Evolutionary conservation across 2,113 vertebrate species (phyloP).

Genomic region (Seriola rivoliana): DNA sequence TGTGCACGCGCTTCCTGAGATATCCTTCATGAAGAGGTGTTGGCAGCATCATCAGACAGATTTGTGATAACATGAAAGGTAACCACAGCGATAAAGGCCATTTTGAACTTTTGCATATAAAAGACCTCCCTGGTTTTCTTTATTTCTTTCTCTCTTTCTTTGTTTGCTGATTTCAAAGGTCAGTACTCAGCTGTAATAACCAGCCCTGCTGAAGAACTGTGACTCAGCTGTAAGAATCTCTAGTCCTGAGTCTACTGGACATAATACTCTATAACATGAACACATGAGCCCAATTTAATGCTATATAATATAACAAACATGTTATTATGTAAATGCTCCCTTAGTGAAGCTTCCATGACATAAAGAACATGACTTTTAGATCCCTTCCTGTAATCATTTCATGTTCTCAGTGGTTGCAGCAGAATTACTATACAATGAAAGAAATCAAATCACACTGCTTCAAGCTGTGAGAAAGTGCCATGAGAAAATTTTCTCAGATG

Average conservation of each 20-base stretch:
- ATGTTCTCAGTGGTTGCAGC: not conserved
- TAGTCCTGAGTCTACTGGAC: not conserved
- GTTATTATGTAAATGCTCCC: not conserved
- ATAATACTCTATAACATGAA: not conserved
- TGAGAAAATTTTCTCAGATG: not conserved
- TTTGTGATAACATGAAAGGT: constrained; percentile 15
- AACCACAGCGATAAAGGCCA: not conserved
- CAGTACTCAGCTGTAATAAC: not conserved
- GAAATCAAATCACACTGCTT: not conserved
- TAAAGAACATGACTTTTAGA: not conserved
- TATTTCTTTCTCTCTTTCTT: not conserved
- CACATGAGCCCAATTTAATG: not conserved
- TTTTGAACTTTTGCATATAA: constrained; percentile 4
- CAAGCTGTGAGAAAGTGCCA: not conserved
- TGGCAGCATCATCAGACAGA: constrained; percentile 10
- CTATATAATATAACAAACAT: not conserved
- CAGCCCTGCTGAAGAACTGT: not conserved
- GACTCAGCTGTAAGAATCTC: not conserved
- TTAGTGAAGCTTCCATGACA: not conserved
- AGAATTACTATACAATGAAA: not conserved
- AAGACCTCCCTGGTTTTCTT: not conserved
- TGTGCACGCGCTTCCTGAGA: not conserved
- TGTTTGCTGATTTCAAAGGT: not conserved
- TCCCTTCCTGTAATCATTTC: not conserved
- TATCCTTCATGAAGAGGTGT: not conserved